Evolutionary conservation across 2,888 invertebrate genomes (phyloP).

Genomic region (Lithodes maja): DNA sequence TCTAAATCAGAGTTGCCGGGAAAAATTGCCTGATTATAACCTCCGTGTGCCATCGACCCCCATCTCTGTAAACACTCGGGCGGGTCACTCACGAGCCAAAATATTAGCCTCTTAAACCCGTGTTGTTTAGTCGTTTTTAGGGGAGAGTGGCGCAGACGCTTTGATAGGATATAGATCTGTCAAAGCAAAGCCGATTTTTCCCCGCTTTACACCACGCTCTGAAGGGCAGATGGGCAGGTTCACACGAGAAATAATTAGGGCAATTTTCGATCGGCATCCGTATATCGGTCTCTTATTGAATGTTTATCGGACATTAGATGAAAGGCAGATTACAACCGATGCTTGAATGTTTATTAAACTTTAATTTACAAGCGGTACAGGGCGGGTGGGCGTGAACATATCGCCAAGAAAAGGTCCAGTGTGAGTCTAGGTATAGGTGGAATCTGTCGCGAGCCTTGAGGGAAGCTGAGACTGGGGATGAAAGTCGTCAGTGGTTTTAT

Average conservation of each 20-base stretch:
- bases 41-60: no score
- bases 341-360: no score
- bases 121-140: slow-evolving; percentile 42
- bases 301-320: no score
- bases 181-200: slow-evolving; percentile 25
- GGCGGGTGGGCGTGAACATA: neutral
- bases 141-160: slow-evolving; percentile 14
- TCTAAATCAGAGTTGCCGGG: no score
- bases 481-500: slow-evolving; percentile 14
- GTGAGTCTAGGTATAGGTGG: neutral
- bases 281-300: no score
- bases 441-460: neutral
- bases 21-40: no score
- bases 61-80: slow-evolving; percentile 29
- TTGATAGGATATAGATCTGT: slow-evolving; percentile 50
- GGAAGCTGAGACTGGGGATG: neutral
- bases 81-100: slow-evolving; percentile 46
- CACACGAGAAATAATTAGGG: neutral
- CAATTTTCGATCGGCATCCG: no score
- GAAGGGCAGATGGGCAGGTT: neutral
- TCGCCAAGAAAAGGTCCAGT: neutral
- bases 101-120: slow-evolving; percentile 49
- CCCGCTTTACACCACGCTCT: slow-evolving; percentile 8
- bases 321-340: no score
- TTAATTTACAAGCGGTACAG: no score